These are phyloP conservation scores for Melikaiella ostensackeni DNA, from an alignment of 2,888 invertebrate species.

Conservation along the genomic window DNA sequence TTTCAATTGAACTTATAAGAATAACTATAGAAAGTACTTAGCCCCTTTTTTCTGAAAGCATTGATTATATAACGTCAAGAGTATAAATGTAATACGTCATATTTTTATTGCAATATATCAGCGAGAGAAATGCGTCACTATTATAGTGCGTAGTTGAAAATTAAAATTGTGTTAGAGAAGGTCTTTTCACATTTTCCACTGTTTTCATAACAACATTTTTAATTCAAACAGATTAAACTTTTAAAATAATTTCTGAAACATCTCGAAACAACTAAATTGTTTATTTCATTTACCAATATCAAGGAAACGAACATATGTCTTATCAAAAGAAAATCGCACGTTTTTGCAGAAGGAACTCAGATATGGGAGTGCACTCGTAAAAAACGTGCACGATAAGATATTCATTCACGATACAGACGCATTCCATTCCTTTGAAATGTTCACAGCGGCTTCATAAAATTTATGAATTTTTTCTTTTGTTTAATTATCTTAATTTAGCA, in stretches of 20 bases:
- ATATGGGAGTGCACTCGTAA: constrained; percentile 10
- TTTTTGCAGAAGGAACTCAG: neutral
- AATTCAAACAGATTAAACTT: neutral
- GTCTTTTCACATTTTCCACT: too few relatives aligned
- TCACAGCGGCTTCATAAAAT: neutral
- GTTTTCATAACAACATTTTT: neutral
- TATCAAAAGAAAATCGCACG: neutral
- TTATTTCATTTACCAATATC: neutral
- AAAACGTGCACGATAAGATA: constrained; percentile 16
- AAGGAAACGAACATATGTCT: neutral
- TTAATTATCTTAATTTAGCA: neutral
- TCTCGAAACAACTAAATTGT: neutral
- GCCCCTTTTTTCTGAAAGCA: neutral
- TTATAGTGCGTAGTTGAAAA: neutral
- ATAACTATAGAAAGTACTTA: neutral
- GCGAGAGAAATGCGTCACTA: neutral
- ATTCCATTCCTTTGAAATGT: neutral
- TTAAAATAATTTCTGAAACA: neutral
- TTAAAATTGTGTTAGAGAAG: neutral
- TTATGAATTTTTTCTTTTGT: neutral
- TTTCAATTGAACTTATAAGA: neutral
- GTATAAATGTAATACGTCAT: neutral
- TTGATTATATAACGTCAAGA: neutral
- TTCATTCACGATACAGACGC: neutral
- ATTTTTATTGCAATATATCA: neutral